Evolutionary conservation across 2,888 invertebrate genomes (phyloP), one percentile per base, ranked within the genome.

Genomic region (Achlya flavicornis): DNA sequence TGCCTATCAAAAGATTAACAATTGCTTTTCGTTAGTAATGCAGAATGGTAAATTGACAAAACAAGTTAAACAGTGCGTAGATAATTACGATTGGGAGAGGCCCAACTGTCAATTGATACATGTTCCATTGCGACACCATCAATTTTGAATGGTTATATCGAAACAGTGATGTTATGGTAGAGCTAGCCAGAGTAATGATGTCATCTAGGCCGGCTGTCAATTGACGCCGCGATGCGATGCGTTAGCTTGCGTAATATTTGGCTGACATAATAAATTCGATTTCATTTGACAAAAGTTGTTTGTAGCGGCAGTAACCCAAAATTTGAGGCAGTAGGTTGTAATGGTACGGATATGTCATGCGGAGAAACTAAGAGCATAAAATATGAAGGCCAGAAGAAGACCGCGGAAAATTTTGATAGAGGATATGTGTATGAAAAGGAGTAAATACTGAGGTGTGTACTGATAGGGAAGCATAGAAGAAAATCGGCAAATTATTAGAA

Each of bases 161-260:
- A 71, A 66, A 69, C 67, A 68, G 65, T 66, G 61, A 58, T 63
- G 6, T 38, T 65, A 67, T 66, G 62, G 65, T 19, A 53, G 60
- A 62, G 61, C 61, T 59, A 64, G 64, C 66, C 70, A 65, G 71
- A 67, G 64, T 68, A 68, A 70, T 89, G 89, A 89, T 85, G 87
- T 89, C 89, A 89, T 89, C 80, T 83, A 79, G 84, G 86, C 76
- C 88, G 73, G 68, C 73, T 74, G 68, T 77, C 84, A 87, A 86
- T 86, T 88, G 87, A 84, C 86, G 76, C 75, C 70, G 7, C 64
- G 43, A 68, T 61, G 65, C 68, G 66, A 68, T 70, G 63, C 61
- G 63, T 57, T 46, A 62, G 67, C 69, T 76, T 76, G 71, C 67
- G 69, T 74, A 76, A 76, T 66, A 32, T 67, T 46, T 58, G 58